Evolutionary conservation across 2,113 vertebrate species (phyloP).

Genomic region (Perca fluviatilis): DNA sequence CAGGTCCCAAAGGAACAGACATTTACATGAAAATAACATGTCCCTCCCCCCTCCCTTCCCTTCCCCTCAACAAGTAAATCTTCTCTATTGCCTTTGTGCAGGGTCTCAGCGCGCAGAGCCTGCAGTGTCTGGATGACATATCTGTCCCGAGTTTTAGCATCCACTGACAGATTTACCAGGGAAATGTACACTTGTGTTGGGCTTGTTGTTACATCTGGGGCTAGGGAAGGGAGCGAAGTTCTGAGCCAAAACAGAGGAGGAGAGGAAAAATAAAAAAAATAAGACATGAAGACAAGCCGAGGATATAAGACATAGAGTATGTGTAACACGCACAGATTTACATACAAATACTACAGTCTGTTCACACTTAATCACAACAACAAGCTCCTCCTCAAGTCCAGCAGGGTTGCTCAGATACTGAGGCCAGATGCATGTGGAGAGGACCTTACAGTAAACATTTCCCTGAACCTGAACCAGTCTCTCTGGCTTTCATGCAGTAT

Average conservation of each 20-base stretch:
- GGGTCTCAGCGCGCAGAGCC: constrained; percentile 30
- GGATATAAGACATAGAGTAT: constrained; percentile 23
- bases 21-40: constrained; percentile 69
- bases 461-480: constrained; percentile 14
- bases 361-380: constrained; percentile 49
- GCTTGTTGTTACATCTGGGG: constrained; percentile 70
- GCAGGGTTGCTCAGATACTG: constrained; percentile 29
- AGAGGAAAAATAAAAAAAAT: constrained; percentile 1
- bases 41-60: constrained; percentile 21
- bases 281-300: constrained; percentile 19
- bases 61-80: constrained; percentile 48
- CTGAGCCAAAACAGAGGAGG: constrained; percentile 35
- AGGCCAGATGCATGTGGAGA: constrained; percentile 19
- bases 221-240: constrained; percentile 5
- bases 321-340: constrained; percentile 2
- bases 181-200: constrained; percentile 51
- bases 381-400: constrained; percentile 19
- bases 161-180: constrained; percentile 75
- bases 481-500: constrained; percentile 33
- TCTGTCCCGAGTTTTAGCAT: constrained; percentile 43
- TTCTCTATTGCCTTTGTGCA: constrained; percentile 62
- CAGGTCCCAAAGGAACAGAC: constrained; percentile 27
- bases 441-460: constrained; percentile 51
- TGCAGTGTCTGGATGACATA: constrained; percentile 55
- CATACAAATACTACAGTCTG: constrained; percentile 4